Percentiles rank a stretch among this genome's conserved stretches.
phyloP scores from a whole-genome alignment of 1,140 invertebrate species.

The Caenorhabditis inopinata region DNA sequence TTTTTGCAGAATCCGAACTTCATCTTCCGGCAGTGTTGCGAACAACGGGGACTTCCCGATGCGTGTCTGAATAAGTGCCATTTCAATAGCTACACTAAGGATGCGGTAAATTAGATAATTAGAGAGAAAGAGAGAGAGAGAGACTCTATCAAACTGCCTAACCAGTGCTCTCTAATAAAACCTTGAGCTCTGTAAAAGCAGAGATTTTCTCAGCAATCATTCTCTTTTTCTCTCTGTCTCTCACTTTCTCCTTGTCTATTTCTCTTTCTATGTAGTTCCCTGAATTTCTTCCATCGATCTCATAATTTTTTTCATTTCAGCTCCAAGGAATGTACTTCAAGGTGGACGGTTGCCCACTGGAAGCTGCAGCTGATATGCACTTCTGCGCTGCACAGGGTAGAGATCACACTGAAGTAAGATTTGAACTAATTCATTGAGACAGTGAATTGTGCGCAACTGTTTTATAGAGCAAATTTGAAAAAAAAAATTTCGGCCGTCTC shows the following conservation, averaged over 20 bases:
- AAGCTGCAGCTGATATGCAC: conserved; percentile 48
- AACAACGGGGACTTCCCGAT: conserved; percentile 32
- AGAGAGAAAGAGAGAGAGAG: too few species aligned
- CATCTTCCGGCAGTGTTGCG: conserved; percentile 34
- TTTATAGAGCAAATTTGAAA: too few species aligned
- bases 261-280: too few species aligned
- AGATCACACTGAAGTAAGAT: conserved; percentile 24
- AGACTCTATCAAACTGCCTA: background rate
- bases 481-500: too few species aligned
- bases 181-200: too few species aligned
- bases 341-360: conserved; percentile 41
- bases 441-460: too few species aligned
- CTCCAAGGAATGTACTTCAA: conserved; percentile 48
- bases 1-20: conserved; percentile 35
- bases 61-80: conserved; percentile 32
- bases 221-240: too few species aligned
- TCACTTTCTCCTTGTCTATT: too few species aligned
- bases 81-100: conserved; percentile 30
- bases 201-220: too few species aligned
- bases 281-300: background rate
- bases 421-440: too few species aligned
- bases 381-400: conserved; percentile 44
- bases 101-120: background rate
- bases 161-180: too few species aligned
- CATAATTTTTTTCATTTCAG: conserved; percentile 31